Conservation (phyloP, 1,140 invertebrate genomes). For the Zaprionus inermis region DNA sequence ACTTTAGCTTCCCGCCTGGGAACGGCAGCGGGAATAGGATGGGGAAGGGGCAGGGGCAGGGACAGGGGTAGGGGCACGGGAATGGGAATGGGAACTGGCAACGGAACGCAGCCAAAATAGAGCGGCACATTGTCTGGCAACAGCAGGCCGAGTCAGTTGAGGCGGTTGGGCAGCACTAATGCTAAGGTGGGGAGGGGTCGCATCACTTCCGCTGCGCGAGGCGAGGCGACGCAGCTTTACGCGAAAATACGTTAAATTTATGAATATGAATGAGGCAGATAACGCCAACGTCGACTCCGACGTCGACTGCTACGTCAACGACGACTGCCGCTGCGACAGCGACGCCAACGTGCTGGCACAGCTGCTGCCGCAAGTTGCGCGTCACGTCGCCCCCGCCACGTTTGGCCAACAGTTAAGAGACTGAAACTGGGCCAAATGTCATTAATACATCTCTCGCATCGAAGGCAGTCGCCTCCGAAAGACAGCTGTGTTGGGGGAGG, state of each 20-base stretch:
- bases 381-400: conserved; percentile 23
- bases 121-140: conserved; percentile 73
- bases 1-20: conserved; percentile 65
- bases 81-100: conserved; percentile 17
- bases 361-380: conserved; percentile 31
- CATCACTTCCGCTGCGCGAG: conserved; percentile 62
- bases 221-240: conserved; percentile 51
- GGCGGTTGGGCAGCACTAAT: not conserved
- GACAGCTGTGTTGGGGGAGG: conserved; percentile 41
- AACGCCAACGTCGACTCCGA: not conserved
- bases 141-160: conserved; percentile 4
- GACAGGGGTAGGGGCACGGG: not conserved
- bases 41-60: not conserved
- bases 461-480: conserved; percentile 52
- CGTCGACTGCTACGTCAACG: not conserved
- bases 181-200: conserved; percentile 13
- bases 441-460: conserved; percentile 77
- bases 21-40: conserved; percentile 1
- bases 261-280: conserved; percentile 76
- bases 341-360: conserved; percentile 32
- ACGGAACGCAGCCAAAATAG: conserved; percentile 69
- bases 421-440: conserved; percentile 76
- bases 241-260: conserved; percentile 75
- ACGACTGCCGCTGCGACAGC: not conserved
- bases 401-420: conserved; percentile 25